Evolutionary conservation across 2,797 vertebrate genomes (phyloP).

Genomic region (Oreochromis grahami): DNA sequence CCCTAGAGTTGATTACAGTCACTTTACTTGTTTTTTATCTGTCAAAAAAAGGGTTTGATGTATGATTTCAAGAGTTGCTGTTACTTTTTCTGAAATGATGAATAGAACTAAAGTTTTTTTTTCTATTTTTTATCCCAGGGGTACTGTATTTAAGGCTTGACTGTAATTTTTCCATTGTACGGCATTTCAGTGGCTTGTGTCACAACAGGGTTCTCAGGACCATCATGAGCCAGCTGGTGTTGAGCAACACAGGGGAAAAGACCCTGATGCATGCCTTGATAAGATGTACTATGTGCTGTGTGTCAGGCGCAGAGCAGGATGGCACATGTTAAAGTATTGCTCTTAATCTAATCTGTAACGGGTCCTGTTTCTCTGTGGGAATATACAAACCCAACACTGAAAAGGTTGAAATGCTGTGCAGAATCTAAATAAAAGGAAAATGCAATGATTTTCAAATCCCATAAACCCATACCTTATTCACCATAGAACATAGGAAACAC

Average conservation of each 20-base stretch:
- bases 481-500: neutral
- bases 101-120: neutral
- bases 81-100: neutral
- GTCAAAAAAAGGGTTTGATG: neutral
- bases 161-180: constrained; percentile 26
- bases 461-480: neutral
- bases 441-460: neutral
- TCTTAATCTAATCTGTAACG: neutral
- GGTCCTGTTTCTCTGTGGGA: neutral
- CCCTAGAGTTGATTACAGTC: neutral
- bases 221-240: constrained; percentile 8
- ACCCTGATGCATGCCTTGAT: constrained; percentile 11
- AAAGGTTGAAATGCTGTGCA: neutral
- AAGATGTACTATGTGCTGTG: neutral
- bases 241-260: constrained; percentile 22
- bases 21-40: neutral
- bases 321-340: constrained; percentile 2
- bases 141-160: constrained; percentile 30
- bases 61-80: neutral
- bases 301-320: neutral
- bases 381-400: neutral
- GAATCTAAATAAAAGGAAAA: neutral
- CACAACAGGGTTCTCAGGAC: constrained; percentile 39
- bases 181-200: constrained; percentile 19
- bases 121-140: neutral